Conservation (phyloP, 2,888 invertebrate genomes). For the Cenopis cana region DNA sequence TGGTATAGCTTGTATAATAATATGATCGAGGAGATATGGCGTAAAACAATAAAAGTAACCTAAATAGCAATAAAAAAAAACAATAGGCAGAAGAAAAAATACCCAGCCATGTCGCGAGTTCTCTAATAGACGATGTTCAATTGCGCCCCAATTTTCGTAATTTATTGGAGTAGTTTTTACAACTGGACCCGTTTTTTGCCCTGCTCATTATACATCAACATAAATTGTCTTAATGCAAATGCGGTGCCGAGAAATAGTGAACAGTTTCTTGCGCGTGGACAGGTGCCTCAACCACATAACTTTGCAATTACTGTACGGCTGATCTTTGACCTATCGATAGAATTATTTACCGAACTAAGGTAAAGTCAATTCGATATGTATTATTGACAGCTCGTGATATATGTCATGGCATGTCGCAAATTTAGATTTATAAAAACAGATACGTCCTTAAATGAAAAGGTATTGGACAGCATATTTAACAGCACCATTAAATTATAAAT, state of each 20-base stretch:
- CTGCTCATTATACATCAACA: not conserved
- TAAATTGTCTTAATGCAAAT: constrained; percentile 9
- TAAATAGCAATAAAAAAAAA: not conserved
- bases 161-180: not conserved
- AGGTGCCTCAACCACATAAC: constrained; percentile 9
- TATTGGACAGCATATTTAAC: no score
- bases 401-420: not conserved
- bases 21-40: not conserved
- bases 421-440: not conserved
- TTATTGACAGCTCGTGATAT: not conserved
- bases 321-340: constrained; percentile 9
- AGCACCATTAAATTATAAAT: no score
- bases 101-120: not conserved
- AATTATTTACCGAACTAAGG: constrained; percentile 4
- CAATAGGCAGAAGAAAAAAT: no score
- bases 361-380: not conserved
- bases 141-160: not conserved
- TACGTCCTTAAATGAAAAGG: no score
- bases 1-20: no score
- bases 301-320: not conserved
- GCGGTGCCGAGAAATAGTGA: constrained; percentile 1
- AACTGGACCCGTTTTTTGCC: not conserved
- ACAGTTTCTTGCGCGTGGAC: not conserved
- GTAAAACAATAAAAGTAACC: no score
- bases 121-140: not conserved